Conservation (phyloP, 2,888 invertebrate species). For the Leptinotarsa haldemani region DNA sequence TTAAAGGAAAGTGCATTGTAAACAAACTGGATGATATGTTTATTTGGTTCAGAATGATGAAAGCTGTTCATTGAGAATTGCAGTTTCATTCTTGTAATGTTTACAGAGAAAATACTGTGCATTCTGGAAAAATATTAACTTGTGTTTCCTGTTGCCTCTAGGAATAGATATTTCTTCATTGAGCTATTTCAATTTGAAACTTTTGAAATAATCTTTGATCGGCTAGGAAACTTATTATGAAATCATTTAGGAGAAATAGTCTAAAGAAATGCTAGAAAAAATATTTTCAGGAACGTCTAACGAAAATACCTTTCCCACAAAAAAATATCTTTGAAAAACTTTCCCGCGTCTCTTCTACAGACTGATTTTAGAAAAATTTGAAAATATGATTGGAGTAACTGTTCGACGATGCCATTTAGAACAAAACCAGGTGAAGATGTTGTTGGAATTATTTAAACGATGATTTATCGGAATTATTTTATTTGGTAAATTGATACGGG, state of each 20-base stretch:
- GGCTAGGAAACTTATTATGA: background rate
- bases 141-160: background rate
- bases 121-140: background rate
- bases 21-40: constrained; percentile 1
- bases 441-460: too few relatives aligned
- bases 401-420: too few relatives aligned
- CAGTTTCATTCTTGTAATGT: background rate
- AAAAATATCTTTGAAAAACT: too few relatives aligned
- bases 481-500: too few relatives aligned
- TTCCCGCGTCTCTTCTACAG: too few relatives aligned
- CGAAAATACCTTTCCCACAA: too few relatives aligned
- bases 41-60: constrained; percentile 4
- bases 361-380: too few relatives aligned
- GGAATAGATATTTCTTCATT: constrained; percentile 5
- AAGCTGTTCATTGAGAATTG: background rate
- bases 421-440: too few relatives aligned
- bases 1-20: constrained; percentile 11
- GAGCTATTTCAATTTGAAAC: background rate
- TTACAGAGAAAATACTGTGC: constrained; percentile 6
- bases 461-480: too few relatives aligned
- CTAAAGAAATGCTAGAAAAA: too few relatives aligned
- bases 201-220: background rate
- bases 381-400: too few relatives aligned
- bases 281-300: too few relatives aligned
- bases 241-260: background rate